Evolutionary conservation across 2,113 vertebrate genomes (phyloP), one percentile per base, ranked within the genome.

Genomic region (Hemicordylus capensis): DNA sequence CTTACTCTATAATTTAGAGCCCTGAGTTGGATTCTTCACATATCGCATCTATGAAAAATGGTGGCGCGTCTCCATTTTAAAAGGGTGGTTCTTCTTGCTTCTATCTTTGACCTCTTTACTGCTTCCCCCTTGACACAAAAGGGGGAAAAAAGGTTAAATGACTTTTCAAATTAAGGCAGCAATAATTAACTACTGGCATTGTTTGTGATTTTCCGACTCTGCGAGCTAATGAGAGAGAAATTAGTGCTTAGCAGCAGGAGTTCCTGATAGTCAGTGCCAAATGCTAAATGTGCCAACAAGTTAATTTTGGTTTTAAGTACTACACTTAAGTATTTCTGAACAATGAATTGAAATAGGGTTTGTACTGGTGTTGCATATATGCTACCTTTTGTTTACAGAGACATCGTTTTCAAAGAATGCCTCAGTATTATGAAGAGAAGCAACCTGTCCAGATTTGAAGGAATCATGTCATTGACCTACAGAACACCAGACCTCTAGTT

Each of bases 171-270:
- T 95, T 91, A 94, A 92, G 90, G 91, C 85, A 93, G 87, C 85
- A 93, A 89, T 95, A 95, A 94, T 94, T 94, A 94, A 94, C 91
- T 85, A 86, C 84, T 83, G 86, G 61, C 88, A 90, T 94, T 94
- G 88, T 95, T 94, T 93, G 91, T 92, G 90, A 93, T 94, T 94
- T 94, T 89, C 91, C 91, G 85, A 73, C 90, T 94, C 87, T 84
- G 85, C 66, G 86, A 8, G 46, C 93, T 95, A 94, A 94, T 93
- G 94, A 92, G 90, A 92, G 88, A 89, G 91, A 92, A 93, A 94
- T 94, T 95, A 94, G 86, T 93, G 85, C 91, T 90, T 94, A 94
- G 85, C 94, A 92, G 92, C 93, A 93, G 94, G 94, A 93, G 91
- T 82, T 93, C 91, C 46, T 81, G 82, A 88, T 89, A 93, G 76